Evolutionary conservation across 2,888 invertebrate species (phyloP), one percentile per base, ranked within the genome.

Genomic region (Leucophenga montana): DNA sequence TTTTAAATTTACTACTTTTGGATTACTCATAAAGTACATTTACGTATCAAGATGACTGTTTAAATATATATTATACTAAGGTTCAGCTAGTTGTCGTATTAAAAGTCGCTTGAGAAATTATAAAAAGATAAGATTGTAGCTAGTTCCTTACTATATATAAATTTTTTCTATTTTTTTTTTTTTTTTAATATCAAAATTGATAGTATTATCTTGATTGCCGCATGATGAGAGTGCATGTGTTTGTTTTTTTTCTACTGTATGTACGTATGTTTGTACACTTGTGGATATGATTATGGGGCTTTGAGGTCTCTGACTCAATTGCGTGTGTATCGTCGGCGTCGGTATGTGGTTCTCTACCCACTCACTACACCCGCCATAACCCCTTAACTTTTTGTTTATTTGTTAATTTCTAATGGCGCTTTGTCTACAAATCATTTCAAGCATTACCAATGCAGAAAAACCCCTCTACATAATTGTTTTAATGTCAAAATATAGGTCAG

Each of bases 301-400:
- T 39, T 39, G 8, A 39, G 39, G 39, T 39, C 39, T 39, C 39
- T 56, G 72, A 77, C 80, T 75, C 73, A 72, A 48, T 83, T 72
- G 80, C 83, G 77, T 83, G 83, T 67, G 67, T 79, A 78, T 83
- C 77, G 70, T 70, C 65, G 71, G 72, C 68, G 69, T 54, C 50
- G 67, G 11, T 11, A 11, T 11, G 39, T 39, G 27, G 27, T 27
- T 27, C 27, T 39, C 9, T 39, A 39, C 11, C 11, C 39, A 39
- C 39, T 5, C 11, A 39, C 39, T 11, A 39, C 8, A 5, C 3
- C 4, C 27, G 27, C 4, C 27, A 39, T 39, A 39, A 39, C 8
- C 1, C 11, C 39, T 39, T 39, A 11, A 39, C 11, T 39, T 39
- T 5, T 39, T 39, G 9, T 39, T 11, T 39, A 5, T 11, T 39